Evolutionary conservation across 1,140 invertebrate species (phyloP).

Genomic region (Cydia amplana): DNA sequence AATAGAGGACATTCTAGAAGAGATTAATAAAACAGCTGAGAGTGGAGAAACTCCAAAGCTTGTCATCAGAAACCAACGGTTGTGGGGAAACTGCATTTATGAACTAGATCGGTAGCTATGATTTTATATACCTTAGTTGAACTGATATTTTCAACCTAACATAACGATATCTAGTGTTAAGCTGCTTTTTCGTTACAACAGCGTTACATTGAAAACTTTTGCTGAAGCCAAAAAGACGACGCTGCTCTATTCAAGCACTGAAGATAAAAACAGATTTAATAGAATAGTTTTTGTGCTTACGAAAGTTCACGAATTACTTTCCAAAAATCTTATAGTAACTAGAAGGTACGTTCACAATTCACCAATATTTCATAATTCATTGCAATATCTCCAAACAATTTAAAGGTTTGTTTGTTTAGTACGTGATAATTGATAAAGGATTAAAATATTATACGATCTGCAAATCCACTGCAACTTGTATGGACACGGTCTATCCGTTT

Average conservation of each 20-base stretch:
- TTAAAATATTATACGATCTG: too few species aligned
- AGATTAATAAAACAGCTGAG: conserved; percentile 59
- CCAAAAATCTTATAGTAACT: conserved; percentile 68
- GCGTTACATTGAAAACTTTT: conserved; percentile 67
- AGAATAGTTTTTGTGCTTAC: conserved; percentile 67
- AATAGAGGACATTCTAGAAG: conserved; percentile 58
- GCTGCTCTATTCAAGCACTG: conserved; percentile 54
- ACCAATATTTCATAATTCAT: too few species aligned
- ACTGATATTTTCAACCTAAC: neutral
- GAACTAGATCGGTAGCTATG: conserved; percentile 67
- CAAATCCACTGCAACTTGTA: too few species aligned
- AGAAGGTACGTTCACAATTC: conserved; percentile 51
- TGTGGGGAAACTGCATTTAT: conserved; percentile 77
- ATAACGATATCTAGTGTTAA: neutral
- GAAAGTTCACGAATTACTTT: conserved; percentile 70
- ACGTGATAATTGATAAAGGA: too few species aligned
- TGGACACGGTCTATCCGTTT: too few species aligned
- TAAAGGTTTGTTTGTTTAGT: too few species aligned
- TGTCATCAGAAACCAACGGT: conserved; percentile 62
- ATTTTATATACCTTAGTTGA: neutral
- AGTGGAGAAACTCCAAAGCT: conserved; percentile 54
- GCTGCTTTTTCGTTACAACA: conserved; percentile 36
- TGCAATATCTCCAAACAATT: too few species aligned
- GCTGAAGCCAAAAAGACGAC: conserved; percentile 67
- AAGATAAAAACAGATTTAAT: conserved; percentile 69